Base-by-base conservation (phyloP, 1,140 invertebrate species). In the Chrysomallon squamiferum region DNA sequence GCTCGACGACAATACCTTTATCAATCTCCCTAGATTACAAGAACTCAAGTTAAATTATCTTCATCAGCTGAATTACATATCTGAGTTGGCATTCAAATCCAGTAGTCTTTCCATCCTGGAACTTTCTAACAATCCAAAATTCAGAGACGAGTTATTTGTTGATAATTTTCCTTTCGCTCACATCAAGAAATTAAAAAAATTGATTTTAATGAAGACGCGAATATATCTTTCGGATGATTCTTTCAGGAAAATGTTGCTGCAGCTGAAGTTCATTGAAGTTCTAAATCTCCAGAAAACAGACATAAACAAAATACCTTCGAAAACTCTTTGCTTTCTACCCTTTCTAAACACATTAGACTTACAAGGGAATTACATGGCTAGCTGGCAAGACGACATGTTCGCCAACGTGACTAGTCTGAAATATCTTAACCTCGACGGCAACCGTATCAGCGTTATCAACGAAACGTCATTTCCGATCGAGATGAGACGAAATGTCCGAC, bases 401-500 rank as follows among this genome's bases (percentile, higher is more conserved):
- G 15, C n/a, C 9, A 66, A 66, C 13, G 64, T 60, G 32, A 66
- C 57, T n/a, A 59, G 27, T 25, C 22, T 66, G 33, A 15, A 38
- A 11, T 25, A 50, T 13, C 58, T 66, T 13, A 66, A 52, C 25
- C 56, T 66, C 4, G 43, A 52, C 18, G 57, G 41, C 22, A 60
- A 60, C 41, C n/a, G 47, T 7, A 52, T 66, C 33, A 66, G 20
- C 13, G 47, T 60, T 2, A 49, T 66, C 3, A 66, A 66, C 57
- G 58, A 61, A 33, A 29, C 47, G 30, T 52, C 58, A 0, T 35
- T 66, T 22, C 64, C 64, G 47, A 41, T 22, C 20, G 49, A 60
- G 32, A 49, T 66, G 18, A 22, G 64, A 2, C 15, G 25, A 1
- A 52, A 33, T 33, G 11, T 66, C 25, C 2, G 60, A n/a, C 30